Conservation (phyloP, 2,888 invertebrate genomes). For the Euplexia lucipara region DNA sequence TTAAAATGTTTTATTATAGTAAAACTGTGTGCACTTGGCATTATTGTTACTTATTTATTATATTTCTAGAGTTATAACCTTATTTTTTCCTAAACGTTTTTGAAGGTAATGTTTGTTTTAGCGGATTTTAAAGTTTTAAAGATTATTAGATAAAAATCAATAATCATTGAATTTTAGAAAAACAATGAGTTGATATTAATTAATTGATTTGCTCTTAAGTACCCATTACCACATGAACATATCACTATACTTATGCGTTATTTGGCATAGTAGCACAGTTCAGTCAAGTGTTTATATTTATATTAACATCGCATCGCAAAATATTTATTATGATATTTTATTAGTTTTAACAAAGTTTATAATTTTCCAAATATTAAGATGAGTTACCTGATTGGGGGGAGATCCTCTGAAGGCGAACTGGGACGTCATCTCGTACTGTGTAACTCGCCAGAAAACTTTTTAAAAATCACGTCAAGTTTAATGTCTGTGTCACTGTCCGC, state of each 20-base stretch:
- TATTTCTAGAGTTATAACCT: slow-evolving; percentile 32
- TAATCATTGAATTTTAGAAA: slow-evolving; percentile 4
- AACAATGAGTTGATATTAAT: slow-evolving; percentile 11
- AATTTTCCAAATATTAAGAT: slow-evolving; percentile 29
- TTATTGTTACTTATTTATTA: slow-evolving; percentile 14
- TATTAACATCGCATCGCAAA: slow-evolving; percentile 73
- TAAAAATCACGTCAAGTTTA: slow-evolving; percentile 77
- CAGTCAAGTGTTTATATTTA: slow-evolving; percentile 41
- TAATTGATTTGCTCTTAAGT: slow-evolving; percentile 19
- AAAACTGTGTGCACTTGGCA: slow-evolving; percentile 5
- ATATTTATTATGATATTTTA: slow-evolving; percentile 49
- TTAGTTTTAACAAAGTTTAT: slow-evolving; percentile 41
- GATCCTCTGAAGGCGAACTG: slow-evolving; percentile 90
- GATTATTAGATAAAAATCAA: slow-evolving; percentile 3
- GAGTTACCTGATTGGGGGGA: slow-evolving; percentile 88
- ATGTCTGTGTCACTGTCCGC: slow-evolving; percentile 84
- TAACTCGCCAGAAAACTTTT: slow-evolving; percentile 76
- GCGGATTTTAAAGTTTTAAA: slow-evolving; percentile 9
- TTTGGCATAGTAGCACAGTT: slow-evolving; percentile 47
- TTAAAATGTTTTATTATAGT: slow-evolving; percentile 25
- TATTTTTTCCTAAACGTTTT: slow-evolving; percentile 22
- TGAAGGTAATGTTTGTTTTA: slow-evolving; percentile 9
- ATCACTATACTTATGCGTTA: slow-evolving; percentile 57
- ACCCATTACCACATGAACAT: slow-evolving; percentile 58
- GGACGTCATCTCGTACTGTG: slow-evolving; percentile 87